Base-by-base conservation (phyloP, 35 echinoderm and acorn worm species). In the Anneissia japonica region DNA sequence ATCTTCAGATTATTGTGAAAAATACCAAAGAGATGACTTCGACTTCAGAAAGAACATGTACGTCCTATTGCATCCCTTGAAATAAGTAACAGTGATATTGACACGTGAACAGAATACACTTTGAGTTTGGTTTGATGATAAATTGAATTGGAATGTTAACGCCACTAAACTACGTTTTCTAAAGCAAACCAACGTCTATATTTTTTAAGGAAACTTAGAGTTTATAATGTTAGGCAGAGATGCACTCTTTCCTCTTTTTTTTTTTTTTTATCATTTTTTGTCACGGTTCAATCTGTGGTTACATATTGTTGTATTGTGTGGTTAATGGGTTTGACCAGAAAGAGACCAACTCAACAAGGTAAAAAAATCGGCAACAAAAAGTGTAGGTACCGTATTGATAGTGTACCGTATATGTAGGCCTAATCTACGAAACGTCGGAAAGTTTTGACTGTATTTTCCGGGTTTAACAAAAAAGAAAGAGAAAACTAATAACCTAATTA, bases 201-300 rank as follows among this genome's bases (percentile, higher is more conserved):
- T 38, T 86, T 86, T 86, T 77, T 86, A 78, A 86, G 84, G 74
- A 72, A 82, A 79, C 31, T 36, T n/a, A n/a, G n/a, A n/a, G n/a
- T n/a, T n/a, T n/a, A n/a, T n/a, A n/a, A n/a, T n/a, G n/a, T n/a
- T n/a, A n/a, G n/a, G n/a, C n/a, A n/a, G n/a, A n/a, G n/a, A 17
- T 79, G 32, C 37, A 30, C 32, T 31, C 0, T 79, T 13, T 34
- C 6, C 32, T 34, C 23, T 4, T 16, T 34, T 26, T 34, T 79
- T 79, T 17, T 79, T 30, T 0, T 34, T 0, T 17, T 79, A 34
- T 79, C 37, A 21, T 79, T 23, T 79, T 36, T 34, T 21, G 37
- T 31, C 37, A 79, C 76, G 31, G 31, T 34, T 79, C 76, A 79
- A 34, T 79, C 76, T 30, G 37, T 79, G 32, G 17, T 79, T 34